Conservation (phyloP, 2,113 vertebrate genomes). For the Butorides virescens region DNA sequence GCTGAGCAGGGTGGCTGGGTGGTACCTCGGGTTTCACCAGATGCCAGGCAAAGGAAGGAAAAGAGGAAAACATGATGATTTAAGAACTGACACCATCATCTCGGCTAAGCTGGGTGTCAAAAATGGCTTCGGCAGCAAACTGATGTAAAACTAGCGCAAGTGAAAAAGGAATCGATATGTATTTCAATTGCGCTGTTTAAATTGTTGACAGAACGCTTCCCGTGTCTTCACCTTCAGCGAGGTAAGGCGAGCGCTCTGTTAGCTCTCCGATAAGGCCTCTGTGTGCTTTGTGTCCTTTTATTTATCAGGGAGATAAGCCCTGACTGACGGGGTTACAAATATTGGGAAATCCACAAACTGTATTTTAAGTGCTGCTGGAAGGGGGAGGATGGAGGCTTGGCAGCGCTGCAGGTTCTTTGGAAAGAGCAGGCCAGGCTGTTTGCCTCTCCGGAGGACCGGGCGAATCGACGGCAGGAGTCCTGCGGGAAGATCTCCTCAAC, state of each 20-base stretch:
- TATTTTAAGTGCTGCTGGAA: not conserved
- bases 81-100: fast-evolving
- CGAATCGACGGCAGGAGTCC: not conserved
- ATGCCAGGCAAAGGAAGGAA: not conserved
- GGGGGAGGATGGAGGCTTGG: not conserved
- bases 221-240: not conserved
- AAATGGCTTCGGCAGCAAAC: not conserved
- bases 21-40: not conserved
- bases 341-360: conserved; percentile 53
- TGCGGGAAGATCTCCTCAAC: not conserved
- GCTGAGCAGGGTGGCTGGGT: not conserved
- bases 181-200: not conserved
- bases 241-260: not conserved
- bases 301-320: conserved; percentile 57
- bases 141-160: not conserved
- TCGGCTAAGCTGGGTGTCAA: not conserved
- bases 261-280: conserved; percentile 32
- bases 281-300: conserved; percentile 36
- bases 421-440: not conserved
- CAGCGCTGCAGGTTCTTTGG: not conserved
- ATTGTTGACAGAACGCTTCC: conserved; percentile 40
- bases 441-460: not conserved
- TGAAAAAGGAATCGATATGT: not conserved
- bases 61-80: not conserved
- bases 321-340: conserved; percentile 47